These are phyloP conservation scores for Clarias platycephalus DNA, from an alignment of 2,797 vertebrate species.

Conservation along the genomic window DNA sequence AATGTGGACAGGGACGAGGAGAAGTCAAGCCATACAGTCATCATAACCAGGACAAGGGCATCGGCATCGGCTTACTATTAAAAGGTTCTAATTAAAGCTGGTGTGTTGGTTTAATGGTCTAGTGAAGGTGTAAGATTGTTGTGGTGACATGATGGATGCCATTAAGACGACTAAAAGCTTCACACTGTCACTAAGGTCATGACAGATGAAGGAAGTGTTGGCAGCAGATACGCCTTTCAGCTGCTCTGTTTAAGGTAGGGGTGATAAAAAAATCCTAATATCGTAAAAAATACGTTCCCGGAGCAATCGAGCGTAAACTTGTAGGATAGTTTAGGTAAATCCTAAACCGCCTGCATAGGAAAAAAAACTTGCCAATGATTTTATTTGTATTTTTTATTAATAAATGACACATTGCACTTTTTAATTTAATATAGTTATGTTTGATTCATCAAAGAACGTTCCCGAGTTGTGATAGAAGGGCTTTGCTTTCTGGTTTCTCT, in stretches of 20 bases:
- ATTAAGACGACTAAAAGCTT: constrained; percentile 47
- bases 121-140: constrained; percentile 32
- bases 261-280: neutral
- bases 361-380: neutral
- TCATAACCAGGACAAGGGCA: constrained; percentile 77
- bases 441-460: neutral
- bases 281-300: neutral
- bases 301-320: neutral
- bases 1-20: constrained; percentile 65
- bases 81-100: constrained; percentile 63
- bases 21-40: constrained; percentile 56
- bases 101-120: constrained; percentile 16
- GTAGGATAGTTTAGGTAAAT: neutral
- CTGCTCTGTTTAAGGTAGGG: neutral
- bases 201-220: neutral
- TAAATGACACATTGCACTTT: neutral
- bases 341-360: neutral
- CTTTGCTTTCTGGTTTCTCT: neutral
- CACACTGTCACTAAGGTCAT: constrained; percentile 5
- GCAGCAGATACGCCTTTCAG: neutral
- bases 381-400: neutral
- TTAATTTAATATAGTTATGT: neutral
- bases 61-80: constrained; percentile 72
- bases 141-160: constrained; percentile 26
- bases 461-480: neutral